Percentiles rank a stretch among this genome's conserved stretches.
These are phyloP conservation scores for Anguilla obscura DNA, from an alignment of 2,797 vertebrate genomes.

Conservation along the genomic window DNA sequence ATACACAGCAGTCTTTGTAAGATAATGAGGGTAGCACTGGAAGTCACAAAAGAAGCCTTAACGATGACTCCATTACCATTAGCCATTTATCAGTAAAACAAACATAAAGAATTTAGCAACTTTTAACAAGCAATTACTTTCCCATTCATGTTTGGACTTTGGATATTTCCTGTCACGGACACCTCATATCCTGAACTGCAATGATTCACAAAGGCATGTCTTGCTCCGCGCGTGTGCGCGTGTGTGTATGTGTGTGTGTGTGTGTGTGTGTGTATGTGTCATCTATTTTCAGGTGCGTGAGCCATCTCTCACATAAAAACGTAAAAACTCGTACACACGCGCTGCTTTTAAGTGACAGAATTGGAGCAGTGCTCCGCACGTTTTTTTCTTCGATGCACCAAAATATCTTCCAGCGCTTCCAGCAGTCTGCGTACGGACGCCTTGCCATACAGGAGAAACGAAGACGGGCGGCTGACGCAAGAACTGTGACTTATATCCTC, in stretches of 20 bases:
- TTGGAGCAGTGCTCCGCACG: conserved; percentile 35
- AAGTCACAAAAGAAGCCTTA: neutral
- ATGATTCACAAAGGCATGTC: neutral
- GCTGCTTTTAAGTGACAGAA: conserved; percentile 46
- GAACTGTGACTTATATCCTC: conserved; percentile 11
- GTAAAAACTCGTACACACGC: neutral
- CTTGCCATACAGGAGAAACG: neutral
- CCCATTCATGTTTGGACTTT: neutral
- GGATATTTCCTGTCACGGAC: neutral
- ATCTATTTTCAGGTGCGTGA: neutral
- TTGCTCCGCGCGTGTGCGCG: neutral
- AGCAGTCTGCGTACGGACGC: neutral
- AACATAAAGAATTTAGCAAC: neutral
- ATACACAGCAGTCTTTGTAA: neutral
- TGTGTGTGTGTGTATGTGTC: neutral
- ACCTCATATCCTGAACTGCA: conserved; percentile 21
- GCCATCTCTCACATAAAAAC: conserved; percentile 6
- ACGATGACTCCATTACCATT: neutral
- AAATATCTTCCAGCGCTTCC: neutral
- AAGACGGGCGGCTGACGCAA: neutral
- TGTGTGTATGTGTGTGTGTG: neutral
- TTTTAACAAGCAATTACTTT: neutral
- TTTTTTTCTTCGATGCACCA: neutral
- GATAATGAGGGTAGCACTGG: neutral
- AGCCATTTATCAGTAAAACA: neutral